phyloP scores from a whole-genome alignment of 1,140 invertebrate genomes.

The Drosophila jambulina region DNA sequence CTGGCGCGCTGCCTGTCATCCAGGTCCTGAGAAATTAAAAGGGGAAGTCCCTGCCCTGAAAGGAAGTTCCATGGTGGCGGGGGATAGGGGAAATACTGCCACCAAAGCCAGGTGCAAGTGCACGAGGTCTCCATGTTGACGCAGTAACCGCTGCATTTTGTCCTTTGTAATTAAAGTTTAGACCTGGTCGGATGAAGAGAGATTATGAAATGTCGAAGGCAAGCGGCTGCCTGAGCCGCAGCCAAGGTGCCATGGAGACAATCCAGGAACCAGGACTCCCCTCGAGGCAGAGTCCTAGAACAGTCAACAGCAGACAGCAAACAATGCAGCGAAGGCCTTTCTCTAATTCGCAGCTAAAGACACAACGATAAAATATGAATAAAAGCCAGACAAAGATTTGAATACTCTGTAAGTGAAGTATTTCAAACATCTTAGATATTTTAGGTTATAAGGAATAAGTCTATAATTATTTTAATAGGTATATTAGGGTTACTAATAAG shows the following conservation, averaged over 20 bases:
- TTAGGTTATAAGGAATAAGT: background rate
- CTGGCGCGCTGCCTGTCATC: conserved; percentile 13
- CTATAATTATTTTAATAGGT: background rate
- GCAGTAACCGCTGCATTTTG: conserved; percentile 57
- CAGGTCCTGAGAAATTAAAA: conserved; percentile 67
- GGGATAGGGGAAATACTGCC: background rate
- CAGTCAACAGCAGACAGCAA: conserved; percentile 27
- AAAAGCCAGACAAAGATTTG: background rate
- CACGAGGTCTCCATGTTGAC: conserved; percentile 29
- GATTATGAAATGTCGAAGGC: conserved; percentile 62
- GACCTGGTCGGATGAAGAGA: conserved; percentile 24
- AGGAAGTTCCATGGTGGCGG: background rate
- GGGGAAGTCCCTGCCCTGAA: conserved; percentile 40
- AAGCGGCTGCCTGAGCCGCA: conserved; percentile 20
- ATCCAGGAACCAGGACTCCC: conserved; percentile 28
- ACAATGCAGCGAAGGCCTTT: conserved; percentile 44
- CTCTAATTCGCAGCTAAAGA: conserved; percentile 39
- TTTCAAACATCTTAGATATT: background rate
- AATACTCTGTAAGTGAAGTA: background rate
- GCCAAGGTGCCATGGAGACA: conserved; percentile 46
- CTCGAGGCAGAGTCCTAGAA: conserved; percentile 10
- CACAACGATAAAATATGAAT: conserved; percentile 2
- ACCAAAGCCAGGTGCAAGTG: conserved; percentile 67
- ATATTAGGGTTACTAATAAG: no score
- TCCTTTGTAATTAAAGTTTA: conserved; percentile 79